These are phyloP conservation scores for Calosoma granatense DNA, from an alignment of 1,140 invertebrate species.

Conservation along the genomic window DNA sequence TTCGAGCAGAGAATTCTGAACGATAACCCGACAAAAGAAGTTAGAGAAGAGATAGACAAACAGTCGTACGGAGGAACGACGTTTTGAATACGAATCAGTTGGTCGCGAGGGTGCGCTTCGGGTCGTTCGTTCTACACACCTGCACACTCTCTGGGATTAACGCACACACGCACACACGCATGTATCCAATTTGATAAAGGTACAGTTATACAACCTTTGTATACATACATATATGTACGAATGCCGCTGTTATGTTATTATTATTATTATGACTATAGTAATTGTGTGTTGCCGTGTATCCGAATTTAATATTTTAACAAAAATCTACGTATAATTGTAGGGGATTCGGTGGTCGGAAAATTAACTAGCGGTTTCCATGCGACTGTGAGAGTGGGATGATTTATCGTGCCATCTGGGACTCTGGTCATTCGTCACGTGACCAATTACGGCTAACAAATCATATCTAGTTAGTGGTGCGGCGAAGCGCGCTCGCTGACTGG, in stretches of 20 bases:
- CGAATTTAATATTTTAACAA: background rate
- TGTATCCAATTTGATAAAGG: no score
- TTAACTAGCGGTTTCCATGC: slow-evolving; percentile 1
- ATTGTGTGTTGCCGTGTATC: no score
- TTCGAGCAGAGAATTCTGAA: slow-evolving; percentile 32
- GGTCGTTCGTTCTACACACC: no score
- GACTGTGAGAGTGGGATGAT: background rate
- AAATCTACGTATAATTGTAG: background rate
- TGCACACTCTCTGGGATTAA: no score
- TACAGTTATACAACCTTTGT: no score
- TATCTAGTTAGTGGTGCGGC: slow-evolving; percentile 7
- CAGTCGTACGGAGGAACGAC: slow-evolving; percentile 19
- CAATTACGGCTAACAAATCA: slow-evolving; percentile 8
- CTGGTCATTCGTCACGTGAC: slow-evolving; percentile 8
- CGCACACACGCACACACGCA: no score
- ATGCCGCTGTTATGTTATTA: no score
- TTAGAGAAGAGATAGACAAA: slow-evolving; percentile 26
- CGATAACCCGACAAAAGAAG: slow-evolving; percentile 29
- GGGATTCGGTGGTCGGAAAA: background rate
- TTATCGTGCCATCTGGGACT: slow-evolving; percentile 7
- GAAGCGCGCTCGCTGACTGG: background rate
- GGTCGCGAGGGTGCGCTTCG: no score
- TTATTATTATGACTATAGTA: no score
- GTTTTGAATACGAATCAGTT: slow-evolving; percentile 22
- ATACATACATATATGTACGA: no score